Evolutionary conservation across 2,888 invertebrate genomes (phyloP).

Genomic region (Pilophorus perplexus): DNA sequence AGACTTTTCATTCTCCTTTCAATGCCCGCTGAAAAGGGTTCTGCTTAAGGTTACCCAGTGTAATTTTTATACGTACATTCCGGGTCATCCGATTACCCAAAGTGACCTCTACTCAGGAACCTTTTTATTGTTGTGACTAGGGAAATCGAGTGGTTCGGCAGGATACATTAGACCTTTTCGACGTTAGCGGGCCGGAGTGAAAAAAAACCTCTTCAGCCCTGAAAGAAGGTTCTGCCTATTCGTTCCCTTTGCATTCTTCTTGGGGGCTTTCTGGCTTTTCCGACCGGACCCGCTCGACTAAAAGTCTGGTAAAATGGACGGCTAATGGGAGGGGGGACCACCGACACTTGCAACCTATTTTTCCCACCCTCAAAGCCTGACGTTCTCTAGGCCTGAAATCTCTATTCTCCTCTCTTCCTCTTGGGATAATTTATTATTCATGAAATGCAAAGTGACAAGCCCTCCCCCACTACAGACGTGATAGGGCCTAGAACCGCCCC

Average conservation of each 20-base stretch:
- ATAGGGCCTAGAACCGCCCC: conserved; percentile 8
- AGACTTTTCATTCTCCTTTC: too few species aligned
- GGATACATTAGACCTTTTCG: conserved; percentile 13
- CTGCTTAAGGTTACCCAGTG: too few species aligned
- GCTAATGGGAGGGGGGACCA: conserved; percentile 15
- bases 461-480: background rate
- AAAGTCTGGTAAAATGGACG: conserved; percentile 7
- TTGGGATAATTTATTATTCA: conserved; percentile 26
- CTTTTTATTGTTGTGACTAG: conserved; percentile 14
- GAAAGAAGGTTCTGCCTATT: too few species aligned
- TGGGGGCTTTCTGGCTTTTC: background rate
- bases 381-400: background rate
- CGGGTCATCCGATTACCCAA: too few species aligned
- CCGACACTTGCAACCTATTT: background rate
- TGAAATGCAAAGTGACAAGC: conserved; percentile 22
- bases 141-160: conserved; percentile 6
- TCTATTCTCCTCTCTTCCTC: background rate
- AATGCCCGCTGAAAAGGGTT: too few species aligned
- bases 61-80: too few species aligned
- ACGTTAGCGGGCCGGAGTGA: background rate
- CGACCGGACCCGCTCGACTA: background rate
- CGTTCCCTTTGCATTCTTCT: background rate
- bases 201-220: too few species aligned
- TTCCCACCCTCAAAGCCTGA: background rate
- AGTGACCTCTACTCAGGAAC: too few species aligned